Base-by-base conservation (phyloP, 1,140 invertebrate genomes). In the Pogonomyrmex californicus region DNA sequence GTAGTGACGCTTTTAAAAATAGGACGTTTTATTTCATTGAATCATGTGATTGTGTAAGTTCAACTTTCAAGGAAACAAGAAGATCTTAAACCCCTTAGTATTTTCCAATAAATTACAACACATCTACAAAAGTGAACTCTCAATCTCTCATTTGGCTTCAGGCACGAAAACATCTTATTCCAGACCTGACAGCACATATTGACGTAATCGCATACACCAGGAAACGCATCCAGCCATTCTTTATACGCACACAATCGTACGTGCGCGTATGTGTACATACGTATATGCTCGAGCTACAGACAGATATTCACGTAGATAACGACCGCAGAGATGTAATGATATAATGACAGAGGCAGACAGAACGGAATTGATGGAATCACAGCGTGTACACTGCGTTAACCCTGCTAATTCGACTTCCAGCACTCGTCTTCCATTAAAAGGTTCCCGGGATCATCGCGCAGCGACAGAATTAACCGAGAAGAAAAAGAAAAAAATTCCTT, bases 291-390 rank as follows among this genome's bases (percentile, higher is more conserved):
- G 41, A 75, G 47, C 33, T 66, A 54, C 82, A 83, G 87, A 90
- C 86, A 90, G 70, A 91, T 85, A 90, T 90, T 78, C 63, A 41
- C 65, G 85, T 63, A 87, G 79, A 88, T 88, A 86, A 76, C 86
- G 75, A 79, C 85, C 76, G 87, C 76, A 81, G 86, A 93, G 87
- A 85, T 92, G 90, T 93, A 93, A 94, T 92, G 88, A 93, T 91
- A 92, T 94, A 94, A 94, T 94, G 93, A 92, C 93, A 90, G 82
- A 88, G 88, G 88, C 89, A 93, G 93, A 91, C 92, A 90, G 91
- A 91, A 92, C 91, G 90, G 89, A 94, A 94, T 94, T 94, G 93
- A 94, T 93, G 91, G 91, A 94, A 94, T 94, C 93, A 94, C 91
- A 92, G 93, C 88, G 86, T 75, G 90, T 86, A 83, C 77, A 81